phyloP scores from a whole-genome alignment of 2,797 vertebrate genomes.

The Hemitrygon akajei region DNA sequence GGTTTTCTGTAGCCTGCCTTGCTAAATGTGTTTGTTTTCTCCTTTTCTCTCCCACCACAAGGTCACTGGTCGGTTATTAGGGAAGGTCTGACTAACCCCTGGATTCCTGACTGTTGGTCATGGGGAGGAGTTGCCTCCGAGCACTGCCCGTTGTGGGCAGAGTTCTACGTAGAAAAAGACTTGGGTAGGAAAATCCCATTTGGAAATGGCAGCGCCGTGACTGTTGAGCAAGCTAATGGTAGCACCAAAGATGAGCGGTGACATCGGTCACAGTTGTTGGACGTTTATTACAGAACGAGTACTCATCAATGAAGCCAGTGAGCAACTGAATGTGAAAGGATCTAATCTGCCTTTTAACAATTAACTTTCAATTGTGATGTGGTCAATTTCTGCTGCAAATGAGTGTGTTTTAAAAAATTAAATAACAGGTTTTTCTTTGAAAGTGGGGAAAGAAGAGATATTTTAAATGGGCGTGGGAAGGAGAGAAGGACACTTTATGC shows the following conservation, averaged over 20 bases:
- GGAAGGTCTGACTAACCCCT: constrained; percentile 87
- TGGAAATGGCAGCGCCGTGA: constrained; percentile 58
- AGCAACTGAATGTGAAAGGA: constrained; percentile 34
- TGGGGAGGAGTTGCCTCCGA: constrained; percentile 90
- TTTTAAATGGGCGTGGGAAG: constrained; percentile 38
- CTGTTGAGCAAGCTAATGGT: constrained; percentile 64
- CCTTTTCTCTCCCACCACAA: constrained; percentile 43
- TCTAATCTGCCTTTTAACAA: constrained; percentile 37
- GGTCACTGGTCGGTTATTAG: constrained; percentile 80
- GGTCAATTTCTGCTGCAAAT: constrained; percentile 20
- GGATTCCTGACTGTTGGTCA: constrained; percentile 95
- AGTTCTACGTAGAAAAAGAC: constrained; percentile 70
- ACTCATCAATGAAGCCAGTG: neutral
- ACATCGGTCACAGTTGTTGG: constrained; percentile 43
- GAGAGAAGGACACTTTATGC: constrained; percentile 39
- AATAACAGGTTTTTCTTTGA: neutral
- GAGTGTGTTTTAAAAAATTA: constrained; percentile 10
- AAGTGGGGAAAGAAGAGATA: constrained; percentile 19
- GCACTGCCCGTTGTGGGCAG: constrained; percentile 80
- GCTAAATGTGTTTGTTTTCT: neutral
- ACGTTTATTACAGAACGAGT: neutral
- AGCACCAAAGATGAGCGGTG: constrained; percentile 79
- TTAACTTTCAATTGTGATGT: constrained; percentile 15
- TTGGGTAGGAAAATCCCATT: constrained; percentile 62
- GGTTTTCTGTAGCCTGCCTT: neutral